These are phyloP conservation scores for Drosophila multiciliata DNA, from an alignment of 2,888 invertebrate genomes.

Conservation along the genomic window DNA sequence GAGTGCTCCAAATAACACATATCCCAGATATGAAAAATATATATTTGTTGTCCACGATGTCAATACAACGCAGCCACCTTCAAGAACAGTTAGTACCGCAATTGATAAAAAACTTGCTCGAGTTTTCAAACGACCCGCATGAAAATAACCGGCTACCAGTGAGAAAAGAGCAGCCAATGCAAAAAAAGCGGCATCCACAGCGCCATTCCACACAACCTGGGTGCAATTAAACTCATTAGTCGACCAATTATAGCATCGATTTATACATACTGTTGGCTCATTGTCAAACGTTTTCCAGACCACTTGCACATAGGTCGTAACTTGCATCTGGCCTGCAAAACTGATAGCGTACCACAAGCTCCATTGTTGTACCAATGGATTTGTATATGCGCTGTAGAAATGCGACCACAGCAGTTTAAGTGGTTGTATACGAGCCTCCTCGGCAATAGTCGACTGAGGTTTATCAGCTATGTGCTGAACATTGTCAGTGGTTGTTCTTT, in stretches of 20 bases:
- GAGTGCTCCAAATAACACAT: slow-evolving; percentile 91
- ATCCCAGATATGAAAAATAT: slow-evolving; percentile 91
- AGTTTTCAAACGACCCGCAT: slow-evolving; percentile 79
- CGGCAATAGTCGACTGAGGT: background rate
- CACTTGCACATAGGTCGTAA: slow-evolving; percentile 89
- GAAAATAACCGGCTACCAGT: slow-evolving; percentile 86
- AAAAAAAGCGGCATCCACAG: slow-evolving; percentile 91
- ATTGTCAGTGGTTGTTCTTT: slow-evolving; percentile 12
- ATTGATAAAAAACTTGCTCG: slow-evolving; percentile 85
- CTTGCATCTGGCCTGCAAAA: slow-evolving; percentile 90
- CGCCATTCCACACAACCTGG: slow-evolving; percentile 88
- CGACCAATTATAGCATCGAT: background rate
- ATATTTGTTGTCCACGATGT: slow-evolving; percentile 87
- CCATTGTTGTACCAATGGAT: slow-evolving; percentile 89
- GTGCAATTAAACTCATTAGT: background rate
- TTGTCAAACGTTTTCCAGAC: slow-evolving; percentile 88
- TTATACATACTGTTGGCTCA: slow-evolving; percentile 75
- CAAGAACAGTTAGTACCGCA: slow-evolving; percentile 86
- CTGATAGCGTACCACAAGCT: slow-evolving; percentile 91
- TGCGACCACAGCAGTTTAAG: slow-evolving; percentile 86
- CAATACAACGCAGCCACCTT: slow-evolving; percentile 87
- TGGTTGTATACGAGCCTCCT: slow-evolving; percentile 32
- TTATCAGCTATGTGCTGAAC: background rate
- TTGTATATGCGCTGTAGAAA: slow-evolving; percentile 87
- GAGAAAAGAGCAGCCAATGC: slow-evolving; percentile 88